Percentiles rank a stretch among this genome's conserved stretches.
Evolutionary conservation across 2,113 vertebrate species (phyloP).

Genomic region (Panthera leo): DNA sequence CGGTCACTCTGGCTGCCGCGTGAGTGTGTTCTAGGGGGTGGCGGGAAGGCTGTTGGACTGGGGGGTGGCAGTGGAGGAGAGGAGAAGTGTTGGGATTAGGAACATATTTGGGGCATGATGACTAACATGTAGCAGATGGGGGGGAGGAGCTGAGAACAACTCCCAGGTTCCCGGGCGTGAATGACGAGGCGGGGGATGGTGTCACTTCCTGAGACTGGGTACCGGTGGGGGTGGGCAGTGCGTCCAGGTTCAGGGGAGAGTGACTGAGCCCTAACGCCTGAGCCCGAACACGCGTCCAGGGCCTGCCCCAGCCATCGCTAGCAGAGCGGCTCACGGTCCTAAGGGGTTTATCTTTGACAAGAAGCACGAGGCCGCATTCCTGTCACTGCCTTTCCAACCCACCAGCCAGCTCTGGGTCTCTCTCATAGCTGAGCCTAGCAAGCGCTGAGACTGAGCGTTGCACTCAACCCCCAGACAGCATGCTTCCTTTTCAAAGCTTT

Average conservation of each 20-base stretch:
- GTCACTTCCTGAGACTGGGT: background rate
- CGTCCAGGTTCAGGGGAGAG: background rate
- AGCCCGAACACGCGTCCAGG: background rate
- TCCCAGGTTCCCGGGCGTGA: background rate
- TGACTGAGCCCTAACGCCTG: accelerated
- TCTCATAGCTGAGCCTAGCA: too few relatives aligned
- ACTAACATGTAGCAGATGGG: background rate
- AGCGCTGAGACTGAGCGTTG: background rate
- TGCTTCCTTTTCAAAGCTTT: background rate
- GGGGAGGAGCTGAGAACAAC: background rate
- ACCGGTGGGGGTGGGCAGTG: accelerated
- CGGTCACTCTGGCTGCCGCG: background rate
- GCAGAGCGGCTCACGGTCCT: background rate
- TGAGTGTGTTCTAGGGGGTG: too few relatives aligned
- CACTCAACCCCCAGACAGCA: background rate
- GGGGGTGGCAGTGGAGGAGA: background rate
- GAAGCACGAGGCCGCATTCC: background rate
- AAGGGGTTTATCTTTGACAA: background rate
- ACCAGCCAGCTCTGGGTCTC: background rate
- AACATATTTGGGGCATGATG: background rate
- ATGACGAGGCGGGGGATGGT: background rate
- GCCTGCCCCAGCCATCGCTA: accelerated
- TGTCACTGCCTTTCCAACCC: background rate
- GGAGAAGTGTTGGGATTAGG: background rate
- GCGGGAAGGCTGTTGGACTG: background rate